These are phyloP conservation scores for Eristalinus aeneus DNA, from an alignment of 2,888 invertebrate species.

Conservation along the genomic window DNA sequence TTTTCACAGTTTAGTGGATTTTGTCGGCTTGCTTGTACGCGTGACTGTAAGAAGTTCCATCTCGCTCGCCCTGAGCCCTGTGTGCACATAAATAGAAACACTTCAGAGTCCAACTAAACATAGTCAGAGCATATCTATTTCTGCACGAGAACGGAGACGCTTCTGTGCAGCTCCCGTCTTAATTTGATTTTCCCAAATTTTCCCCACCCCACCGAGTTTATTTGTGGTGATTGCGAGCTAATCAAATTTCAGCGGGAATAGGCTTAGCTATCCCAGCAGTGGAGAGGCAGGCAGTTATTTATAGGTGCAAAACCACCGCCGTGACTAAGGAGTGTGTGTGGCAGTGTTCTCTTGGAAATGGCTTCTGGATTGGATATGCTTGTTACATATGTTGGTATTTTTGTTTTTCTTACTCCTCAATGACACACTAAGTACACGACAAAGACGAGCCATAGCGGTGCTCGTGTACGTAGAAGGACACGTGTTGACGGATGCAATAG, in stretches of 20 bases:
- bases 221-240: constrained; percentile 1
- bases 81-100: constrained; percentile 15
- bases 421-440: neutral
- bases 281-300: neutral
- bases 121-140: constrained; percentile 29
- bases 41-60: neutral
- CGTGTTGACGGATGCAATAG: neutral
- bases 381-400: neutral
- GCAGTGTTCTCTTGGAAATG: neutral
- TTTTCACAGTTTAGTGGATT: neutral
- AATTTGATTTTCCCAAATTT: neutral
- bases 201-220: neutral
- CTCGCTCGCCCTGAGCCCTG: neutral
- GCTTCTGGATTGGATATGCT: neutral
- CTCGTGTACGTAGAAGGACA: neutral
- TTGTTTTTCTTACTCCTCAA: neutral
- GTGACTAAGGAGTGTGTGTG: no score
- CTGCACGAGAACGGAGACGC: neutral
- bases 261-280: neutral
- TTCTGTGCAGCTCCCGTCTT: neutral
- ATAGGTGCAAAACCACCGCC: neutral
- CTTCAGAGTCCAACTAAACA: constrained; percentile 23
- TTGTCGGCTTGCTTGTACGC: neutral
- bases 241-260: constrained; percentile 26
- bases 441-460: neutral